Evolutionary conservation across 2,888 invertebrate genomes (phyloP).

Genomic region (Lepidochitona cinerea): DNA sequence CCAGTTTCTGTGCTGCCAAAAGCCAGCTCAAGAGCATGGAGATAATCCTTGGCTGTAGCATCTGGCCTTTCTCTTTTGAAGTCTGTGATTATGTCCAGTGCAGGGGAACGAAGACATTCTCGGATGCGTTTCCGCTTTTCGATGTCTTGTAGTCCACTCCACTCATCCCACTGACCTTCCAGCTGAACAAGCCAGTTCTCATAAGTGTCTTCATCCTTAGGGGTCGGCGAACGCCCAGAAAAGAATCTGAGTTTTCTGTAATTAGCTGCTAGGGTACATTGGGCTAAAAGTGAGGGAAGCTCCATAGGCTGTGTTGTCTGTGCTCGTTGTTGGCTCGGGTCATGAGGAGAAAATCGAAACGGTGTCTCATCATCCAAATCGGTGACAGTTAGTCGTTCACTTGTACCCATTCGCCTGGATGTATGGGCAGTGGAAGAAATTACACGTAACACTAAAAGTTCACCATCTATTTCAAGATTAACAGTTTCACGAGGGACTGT

Average conservation of each 20-base stretch:
- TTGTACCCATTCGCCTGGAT: not conserved
- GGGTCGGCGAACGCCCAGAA: not conserved
- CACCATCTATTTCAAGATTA: not conserved
- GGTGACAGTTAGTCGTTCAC: not conserved
- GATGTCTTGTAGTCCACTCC: not conserved
- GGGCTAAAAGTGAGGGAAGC: not conserved
- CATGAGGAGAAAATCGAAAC: too few relatives aligned
- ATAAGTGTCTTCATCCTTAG: not conserved
- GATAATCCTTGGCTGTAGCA: not conserved
- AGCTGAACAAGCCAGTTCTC: not conserved
- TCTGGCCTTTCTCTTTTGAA: not conserved
- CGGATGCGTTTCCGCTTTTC: not conserved
- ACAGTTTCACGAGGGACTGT: not conserved
- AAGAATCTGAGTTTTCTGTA: slow-evolving; percentile 1
- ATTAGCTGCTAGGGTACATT: not conserved
- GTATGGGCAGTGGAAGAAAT: not conserved
- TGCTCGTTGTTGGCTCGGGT: too few relatives aligned
- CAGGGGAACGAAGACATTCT: not conserved
- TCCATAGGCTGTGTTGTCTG: too few relatives aligned
- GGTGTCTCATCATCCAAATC: too few relatives aligned
- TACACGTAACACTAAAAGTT: not conserved
- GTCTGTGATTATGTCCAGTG: not conserved
- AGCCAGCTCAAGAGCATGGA: not conserved
- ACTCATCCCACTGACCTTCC: not conserved
- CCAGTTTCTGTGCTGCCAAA: not conserved